Evolutionary conservation across 2,113 vertebrate genomes (phyloP).

Genomic region (Coregonus clupeaformis): DNA sequence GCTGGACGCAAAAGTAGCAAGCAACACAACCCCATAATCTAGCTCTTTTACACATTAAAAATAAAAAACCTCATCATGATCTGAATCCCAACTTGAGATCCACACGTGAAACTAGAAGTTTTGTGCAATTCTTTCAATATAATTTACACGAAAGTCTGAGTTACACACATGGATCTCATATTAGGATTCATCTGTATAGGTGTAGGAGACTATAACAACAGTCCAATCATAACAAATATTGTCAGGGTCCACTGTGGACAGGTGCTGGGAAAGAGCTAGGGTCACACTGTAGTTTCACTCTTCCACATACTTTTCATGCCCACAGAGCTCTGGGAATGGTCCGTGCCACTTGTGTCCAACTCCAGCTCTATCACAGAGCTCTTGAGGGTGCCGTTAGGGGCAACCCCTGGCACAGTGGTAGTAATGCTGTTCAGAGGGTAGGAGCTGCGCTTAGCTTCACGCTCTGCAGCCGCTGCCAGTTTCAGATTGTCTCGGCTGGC

Average conservation of each 20-base stretch:
- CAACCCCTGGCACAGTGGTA: conserved; percentile 51
- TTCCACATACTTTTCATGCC: conserved; percentile 94
- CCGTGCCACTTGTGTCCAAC: conserved; percentile 73
- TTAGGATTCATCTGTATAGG: conserved; percentile 31
- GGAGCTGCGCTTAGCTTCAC: conserved; percentile 86
- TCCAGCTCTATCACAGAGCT: conserved; percentile 83
- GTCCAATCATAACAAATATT: conserved; percentile 44
- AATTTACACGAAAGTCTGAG: too few relatives aligned
- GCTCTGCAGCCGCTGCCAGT: conserved; percentile 70
- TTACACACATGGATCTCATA: conserved; percentile 45
- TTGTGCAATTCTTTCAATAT: too few relatives aligned
- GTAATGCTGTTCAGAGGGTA: conserved; percentile 83
- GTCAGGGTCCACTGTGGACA: conserved; percentile 49
- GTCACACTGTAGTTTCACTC: conserved; percentile 94
- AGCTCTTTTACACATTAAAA: too few relatives aligned
- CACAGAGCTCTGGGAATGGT: conserved; percentile 72
- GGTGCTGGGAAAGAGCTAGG: conserved; percentile 17
- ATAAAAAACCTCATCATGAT: too few relatives aligned
- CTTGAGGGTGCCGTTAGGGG: conserved; percentile 85
- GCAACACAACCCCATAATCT: too few relatives aligned
- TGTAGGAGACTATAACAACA: conserved; percentile 21
- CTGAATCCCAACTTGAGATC: too few relatives aligned
- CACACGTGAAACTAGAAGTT: too few relatives aligned
- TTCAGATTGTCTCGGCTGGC: conserved; percentile 87
- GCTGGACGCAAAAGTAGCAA: too few relatives aligned